These are phyloP conservation scores for Turnix velox DNA, from an alignment of 2,113 vertebrate species.

Conservation along the genomic window DNA sequence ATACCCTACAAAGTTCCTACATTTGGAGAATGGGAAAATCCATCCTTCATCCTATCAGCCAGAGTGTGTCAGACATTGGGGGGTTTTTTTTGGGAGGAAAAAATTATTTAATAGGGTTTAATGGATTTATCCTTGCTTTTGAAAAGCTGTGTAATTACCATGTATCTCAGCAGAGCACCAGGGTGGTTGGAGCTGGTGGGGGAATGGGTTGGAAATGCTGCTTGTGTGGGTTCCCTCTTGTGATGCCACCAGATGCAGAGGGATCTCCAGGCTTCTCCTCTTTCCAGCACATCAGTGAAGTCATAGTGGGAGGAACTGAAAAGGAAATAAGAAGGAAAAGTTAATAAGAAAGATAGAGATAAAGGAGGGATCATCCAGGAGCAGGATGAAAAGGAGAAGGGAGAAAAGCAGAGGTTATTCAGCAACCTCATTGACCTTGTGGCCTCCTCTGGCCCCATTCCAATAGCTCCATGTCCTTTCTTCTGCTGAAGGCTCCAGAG, in stretches of 20 bases:
- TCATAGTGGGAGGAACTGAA: not conserved
- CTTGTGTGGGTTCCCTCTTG: rapidly evolving
- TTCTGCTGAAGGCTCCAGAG: too few relatives aligned
- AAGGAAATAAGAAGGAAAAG: not conserved
- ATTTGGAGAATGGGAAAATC: conserved; percentile 70
- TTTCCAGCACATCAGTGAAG: rapidly evolving
- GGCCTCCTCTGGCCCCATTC: too few relatives aligned
- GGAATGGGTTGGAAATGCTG: not conserved
- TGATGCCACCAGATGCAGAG: not conserved
- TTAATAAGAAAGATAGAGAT: rapidly evolving
- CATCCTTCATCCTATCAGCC: conserved; percentile 43
- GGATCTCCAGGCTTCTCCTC: not conserved
- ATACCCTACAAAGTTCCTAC: conserved; percentile 76
- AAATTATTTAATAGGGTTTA: conserved; percentile 59
- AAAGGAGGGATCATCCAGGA: not conserved
- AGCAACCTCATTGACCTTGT: too few relatives aligned
- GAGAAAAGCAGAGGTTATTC: not conserved
- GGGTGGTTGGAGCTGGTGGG: not conserved
- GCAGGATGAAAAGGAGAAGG: not conserved
- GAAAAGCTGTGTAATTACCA: conserved; percentile 60
- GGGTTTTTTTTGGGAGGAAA: too few relatives aligned
- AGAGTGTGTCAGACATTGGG: conserved; percentile 28
- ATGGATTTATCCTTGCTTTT: conserved; percentile 62
- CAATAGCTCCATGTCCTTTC: too few relatives aligned
- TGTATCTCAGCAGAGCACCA: not conserved